Percentiles rank a stretch among this genome's conserved stretches.
These are phyloP conservation scores for Anguilla japonica DNA, from an alignment of 2,113 vertebrate genomes.

Conservation along the genomic window DNA sequence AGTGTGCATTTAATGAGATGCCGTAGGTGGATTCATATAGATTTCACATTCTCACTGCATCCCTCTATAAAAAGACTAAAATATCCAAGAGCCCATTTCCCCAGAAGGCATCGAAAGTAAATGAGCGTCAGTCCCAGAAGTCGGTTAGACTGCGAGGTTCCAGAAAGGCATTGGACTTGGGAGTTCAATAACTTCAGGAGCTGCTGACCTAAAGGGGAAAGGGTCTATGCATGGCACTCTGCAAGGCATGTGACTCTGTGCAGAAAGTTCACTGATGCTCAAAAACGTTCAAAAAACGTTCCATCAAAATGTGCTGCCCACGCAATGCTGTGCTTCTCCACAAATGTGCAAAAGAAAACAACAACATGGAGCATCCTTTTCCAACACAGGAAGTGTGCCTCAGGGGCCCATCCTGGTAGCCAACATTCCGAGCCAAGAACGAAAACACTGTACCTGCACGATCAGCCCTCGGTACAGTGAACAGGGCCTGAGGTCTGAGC, in stretches of 20 bases:
- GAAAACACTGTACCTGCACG: conserved; percentile 62
- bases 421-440: conserved; percentile 54
- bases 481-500: conserved; percentile 45
- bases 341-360: background rate
- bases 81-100: conserved; percentile 48
- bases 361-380: background rate
- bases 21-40: background rate
- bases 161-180: conserved; percentile 60
- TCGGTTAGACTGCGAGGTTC: conserved; percentile 58
- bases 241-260: conserved; percentile 60
- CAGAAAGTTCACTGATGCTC: conserved; percentile 55
- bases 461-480: conserved; percentile 44
- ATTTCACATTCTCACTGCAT: background rate
- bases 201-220: conserved; percentile 61
- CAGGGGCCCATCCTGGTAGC: conserved; percentile 59
- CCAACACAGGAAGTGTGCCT: background rate
- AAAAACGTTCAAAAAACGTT: conserved; percentile 48
- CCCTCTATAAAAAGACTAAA: background rate
- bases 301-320: conserved; percentile 46
- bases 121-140: conserved; percentile 56
- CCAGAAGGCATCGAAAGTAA: conserved; percentile 61
- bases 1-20: background rate
- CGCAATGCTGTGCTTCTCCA: conserved; percentile 57
- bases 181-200: conserved; percentile 13
- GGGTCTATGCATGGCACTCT: conserved; percentile 49